Evolutionary conservation across 2,113 vertebrate species (phyloP).

Genomic region (Melanerpes aurifrons): DNA sequence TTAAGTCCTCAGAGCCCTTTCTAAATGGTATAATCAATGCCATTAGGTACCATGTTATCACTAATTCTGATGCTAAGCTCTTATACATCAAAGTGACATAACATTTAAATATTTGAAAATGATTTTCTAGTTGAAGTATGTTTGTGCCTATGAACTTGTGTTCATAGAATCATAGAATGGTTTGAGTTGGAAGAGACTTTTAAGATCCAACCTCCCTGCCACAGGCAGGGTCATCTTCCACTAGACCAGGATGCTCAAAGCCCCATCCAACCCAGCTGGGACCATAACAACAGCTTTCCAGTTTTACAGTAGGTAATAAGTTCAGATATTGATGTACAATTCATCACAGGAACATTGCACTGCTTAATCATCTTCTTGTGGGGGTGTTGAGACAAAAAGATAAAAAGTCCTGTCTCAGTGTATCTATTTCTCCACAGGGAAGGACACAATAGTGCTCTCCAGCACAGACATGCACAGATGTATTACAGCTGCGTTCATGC

Average conservation of each 20-base stretch:
- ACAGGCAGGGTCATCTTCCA: too few relatives aligned
- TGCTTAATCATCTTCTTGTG: neutral
- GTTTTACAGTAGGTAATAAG: neutral
- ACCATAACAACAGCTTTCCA: too few relatives aligned
- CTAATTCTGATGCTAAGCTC: neutral
- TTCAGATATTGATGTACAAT: neutral
- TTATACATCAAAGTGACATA: neutral
- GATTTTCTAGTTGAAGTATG: neutral
- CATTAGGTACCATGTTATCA: neutral
- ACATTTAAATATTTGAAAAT: neutral
- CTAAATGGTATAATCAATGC: neutral
- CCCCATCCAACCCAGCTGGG: neutral
- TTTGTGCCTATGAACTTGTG: neutral
- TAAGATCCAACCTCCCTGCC: too few relatives aligned
- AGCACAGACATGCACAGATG: neutral
- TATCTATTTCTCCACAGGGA: neutral
- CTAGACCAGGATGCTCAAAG: neutral
- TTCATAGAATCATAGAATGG: neutral
- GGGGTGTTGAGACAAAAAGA: neutral
- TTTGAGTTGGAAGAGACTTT: too few relatives aligned
- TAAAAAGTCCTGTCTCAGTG: neutral
- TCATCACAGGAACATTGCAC: neutral
- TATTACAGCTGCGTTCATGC: neutral
- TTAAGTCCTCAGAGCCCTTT: neutral
- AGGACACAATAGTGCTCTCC: neutral